Conservation (phyloP, 2,797 vertebrate species). For the Graptemys geographica region DNA sequence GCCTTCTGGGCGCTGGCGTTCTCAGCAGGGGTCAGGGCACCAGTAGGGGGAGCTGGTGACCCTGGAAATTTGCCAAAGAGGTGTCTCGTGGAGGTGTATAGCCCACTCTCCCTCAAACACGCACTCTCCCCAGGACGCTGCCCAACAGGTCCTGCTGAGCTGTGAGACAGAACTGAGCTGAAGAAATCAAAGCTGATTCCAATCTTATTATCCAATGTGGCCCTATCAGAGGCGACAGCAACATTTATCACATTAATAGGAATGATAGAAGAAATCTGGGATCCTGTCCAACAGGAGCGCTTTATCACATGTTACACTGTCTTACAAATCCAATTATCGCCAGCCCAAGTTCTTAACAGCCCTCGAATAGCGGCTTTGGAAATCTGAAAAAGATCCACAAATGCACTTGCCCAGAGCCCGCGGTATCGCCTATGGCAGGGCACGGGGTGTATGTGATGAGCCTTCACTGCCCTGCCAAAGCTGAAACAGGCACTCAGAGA, state of each 20-base stretch:
- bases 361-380: constrained; percentile 75
- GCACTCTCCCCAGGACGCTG: background rate
- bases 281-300: constrained; percentile 79
- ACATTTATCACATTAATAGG: constrained; percentile 87
- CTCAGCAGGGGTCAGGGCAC: background rate
- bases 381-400: constrained; percentile 74
- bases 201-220: constrained; percentile 83
- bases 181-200: constrained; percentile 80
- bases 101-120: background rate
- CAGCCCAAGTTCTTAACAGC: constrained; percentile 80
- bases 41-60: no score
- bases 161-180: constrained; percentile 49
- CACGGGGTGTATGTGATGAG: background rate
- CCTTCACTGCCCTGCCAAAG: background rate
- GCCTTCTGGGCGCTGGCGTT: background rate
- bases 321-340: constrained; percentile 87
- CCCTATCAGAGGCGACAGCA: constrained; percentile 81
- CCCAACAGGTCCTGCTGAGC: constrained; percentile 28
- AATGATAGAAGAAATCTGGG: constrained; percentile 83
- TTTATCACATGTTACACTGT: constrained; percentile 84
- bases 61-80: background rate
- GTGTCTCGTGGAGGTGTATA: accelerated
- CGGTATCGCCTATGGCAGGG: background rate
- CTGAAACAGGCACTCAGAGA: background rate
- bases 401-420: constrained; percentile 49